Base-by-base conservation (phyloP, 2,888 invertebrate species). In the Folsomia manolachei region DNA sequence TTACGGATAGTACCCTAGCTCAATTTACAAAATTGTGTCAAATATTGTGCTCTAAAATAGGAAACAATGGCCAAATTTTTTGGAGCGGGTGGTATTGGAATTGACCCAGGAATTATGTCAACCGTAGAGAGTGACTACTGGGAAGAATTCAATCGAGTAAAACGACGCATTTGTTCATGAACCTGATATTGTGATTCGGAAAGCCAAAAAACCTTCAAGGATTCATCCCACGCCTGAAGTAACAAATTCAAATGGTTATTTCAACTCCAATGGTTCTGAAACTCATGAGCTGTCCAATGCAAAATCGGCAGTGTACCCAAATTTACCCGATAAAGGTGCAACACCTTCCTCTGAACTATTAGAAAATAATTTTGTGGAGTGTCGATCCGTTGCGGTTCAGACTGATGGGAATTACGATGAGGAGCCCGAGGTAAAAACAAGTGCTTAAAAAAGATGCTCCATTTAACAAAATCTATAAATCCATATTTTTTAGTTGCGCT, bases 71-170 rank as follows among this genome's bases (percentile, higher is more conserved):
- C 72, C 25, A 63, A 70, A 7, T 68, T 73, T n/a, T 76, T 76
- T n/a, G 75, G 75, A 21, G 19, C 18, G 25, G 64, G 64, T 26
- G 4, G 7, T 4, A 27, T 78, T 23, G 70, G 69, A 53, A 71
- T 78, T 19, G 75, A 78, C 60, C 78, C 78, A 1, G 72, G 71
- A 26, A 71, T 72, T 0, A 70, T 71, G 39, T 71, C 78, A 25
- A 71, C 64, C 21, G 69, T 78, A 19, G 75, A 76, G 56, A 75
- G 75, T 26, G 78, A 78, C 27, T 78, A 78, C 64, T 78, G 78
- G 78, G 78, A 78, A 62, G 78, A 78, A 73, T 76, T 76, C 19
- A 63, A 69, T 4, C 70, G 73, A 69, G 75, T 78, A 1, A 75
- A n/a, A 78, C 27, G 72, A 72, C 61, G 66, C 69, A 14, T 76